These are phyloP conservation scores for Drosophila subpulchrella DNA, from an alignment of 1,140 invertebrate genomes.

Conservation along the genomic window DNA sequence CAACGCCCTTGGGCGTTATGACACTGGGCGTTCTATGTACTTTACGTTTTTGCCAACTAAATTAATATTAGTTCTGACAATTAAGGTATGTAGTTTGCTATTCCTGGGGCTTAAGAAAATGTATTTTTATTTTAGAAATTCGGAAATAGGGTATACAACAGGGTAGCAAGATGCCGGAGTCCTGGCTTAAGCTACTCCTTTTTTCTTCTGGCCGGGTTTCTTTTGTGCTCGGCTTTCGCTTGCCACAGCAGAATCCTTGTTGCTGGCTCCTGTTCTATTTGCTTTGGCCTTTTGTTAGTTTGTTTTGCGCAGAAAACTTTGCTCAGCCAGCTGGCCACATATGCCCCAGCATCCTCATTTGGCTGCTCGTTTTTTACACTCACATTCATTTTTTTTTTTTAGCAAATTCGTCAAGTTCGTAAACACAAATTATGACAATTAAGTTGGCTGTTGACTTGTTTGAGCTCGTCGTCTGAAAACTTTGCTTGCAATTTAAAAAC, in stretches of 20 bases:
- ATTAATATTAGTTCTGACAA: no score
- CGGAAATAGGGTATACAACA: background rate
- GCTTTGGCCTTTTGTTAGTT: conserved; percentile 77
- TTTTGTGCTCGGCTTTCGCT: conserved; percentile 40
- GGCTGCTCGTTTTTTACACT: background rate
- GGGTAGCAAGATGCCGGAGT: conserved; percentile 1
- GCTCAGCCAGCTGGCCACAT: conserved; percentile 65
- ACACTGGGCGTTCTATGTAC: no score
- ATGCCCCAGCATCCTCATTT: conserved; percentile 34
- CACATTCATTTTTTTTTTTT: conserved; percentile 19
- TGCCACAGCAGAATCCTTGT: conserved; percentile 47
- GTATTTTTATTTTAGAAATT: background rate
- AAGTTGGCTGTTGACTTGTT: conserved; percentile 73
- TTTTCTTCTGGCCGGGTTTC: conserved; percentile 25
- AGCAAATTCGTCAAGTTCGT: conserved; percentile 76
- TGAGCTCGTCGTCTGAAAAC: conserved; percentile 61
- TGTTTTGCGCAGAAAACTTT: conserved; percentile 64
- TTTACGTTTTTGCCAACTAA: no score
- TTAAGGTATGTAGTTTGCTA: no score
- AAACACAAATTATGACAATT: conserved; percentile 83
- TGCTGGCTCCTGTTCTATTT: conserved; percentile 63
- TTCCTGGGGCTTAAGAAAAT: no score
- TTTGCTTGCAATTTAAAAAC: conserved; percentile 64
- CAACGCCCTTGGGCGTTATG: no score
- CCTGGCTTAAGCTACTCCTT: background rate